These are phyloP conservation scores for Epinephelus moara DNA, from an alignment of 2,113 vertebrate species.

Conservation along the genomic window DNA sequence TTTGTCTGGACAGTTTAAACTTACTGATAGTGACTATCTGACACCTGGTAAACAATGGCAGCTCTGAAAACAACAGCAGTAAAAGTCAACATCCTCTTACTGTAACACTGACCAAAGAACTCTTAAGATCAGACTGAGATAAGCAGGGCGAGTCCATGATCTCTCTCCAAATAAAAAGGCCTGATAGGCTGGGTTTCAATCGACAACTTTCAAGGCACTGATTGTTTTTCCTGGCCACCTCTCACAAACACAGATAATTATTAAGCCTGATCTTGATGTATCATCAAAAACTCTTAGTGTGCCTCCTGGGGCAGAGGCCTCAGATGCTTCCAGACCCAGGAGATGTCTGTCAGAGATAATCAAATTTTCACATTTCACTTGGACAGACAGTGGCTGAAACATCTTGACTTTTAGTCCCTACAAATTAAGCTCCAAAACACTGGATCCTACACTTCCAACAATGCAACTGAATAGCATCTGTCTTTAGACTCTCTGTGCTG, in stretches of 20 bases:
- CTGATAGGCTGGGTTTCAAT: neutral
- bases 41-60: constrained; percentile 3
- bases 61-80: neutral
- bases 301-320: constrained; percentile 1
- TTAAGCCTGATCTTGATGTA: neutral
- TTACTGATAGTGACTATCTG: neutral
- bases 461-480: neutral
- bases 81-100: constrained; percentile 6
- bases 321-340: neutral
- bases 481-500: neutral
- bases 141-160: neutral
- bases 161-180: neutral
- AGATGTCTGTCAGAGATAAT: neutral
- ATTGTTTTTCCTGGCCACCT: constrained; percentile 27
- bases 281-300: neutral
- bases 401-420: too few relatives aligned
- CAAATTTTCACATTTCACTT: too few relatives aligned
- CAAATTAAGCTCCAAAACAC: neutral
- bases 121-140: neutral
- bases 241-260: constrained; percentile 1
- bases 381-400: too few relatives aligned
- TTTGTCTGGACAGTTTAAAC: neutral
- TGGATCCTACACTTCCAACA: neutral
- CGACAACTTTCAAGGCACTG: neutral
- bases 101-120: neutral